phyloP scores from a whole-genome alignment of 2,797 vertebrate species.

The Labroides dimidiatus region DNA sequence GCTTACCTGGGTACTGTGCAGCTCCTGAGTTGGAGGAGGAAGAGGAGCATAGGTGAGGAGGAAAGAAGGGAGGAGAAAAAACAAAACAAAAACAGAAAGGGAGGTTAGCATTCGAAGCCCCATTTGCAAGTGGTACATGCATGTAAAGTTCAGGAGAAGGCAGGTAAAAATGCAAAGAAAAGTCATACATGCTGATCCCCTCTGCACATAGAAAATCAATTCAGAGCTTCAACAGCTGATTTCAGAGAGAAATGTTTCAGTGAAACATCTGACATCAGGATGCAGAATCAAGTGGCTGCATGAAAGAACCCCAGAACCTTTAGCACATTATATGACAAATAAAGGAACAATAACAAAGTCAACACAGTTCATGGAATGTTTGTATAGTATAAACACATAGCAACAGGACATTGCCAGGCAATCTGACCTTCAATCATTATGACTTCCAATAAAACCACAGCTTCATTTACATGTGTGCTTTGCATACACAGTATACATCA shows the following conservation, averaged over 20 bases:
- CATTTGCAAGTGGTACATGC: conserved; percentile 44
- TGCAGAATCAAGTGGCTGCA: too few species aligned
- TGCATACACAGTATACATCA: too few species aligned
- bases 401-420: too few species aligned
- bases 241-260: background rate
- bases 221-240: background rate
- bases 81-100: conserved; percentile 64
- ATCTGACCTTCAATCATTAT: too few species aligned
- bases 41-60: conserved; percentile 17
- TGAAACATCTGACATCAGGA: too few species aligned
- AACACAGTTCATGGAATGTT: background rate
- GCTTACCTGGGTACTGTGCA: conserved; percentile 84
- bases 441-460: background rate
- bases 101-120: conserved; percentile 65
- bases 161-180: conserved; percentile 18
- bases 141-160: conserved; percentile 28
- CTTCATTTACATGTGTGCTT: background rate
- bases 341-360: background rate
- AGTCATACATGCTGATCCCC: background rate
- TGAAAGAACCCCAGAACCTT: background rate
- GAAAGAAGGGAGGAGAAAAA: conserved; percentile 15
- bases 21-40: conserved; percentile 74
- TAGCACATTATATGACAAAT: background rate
- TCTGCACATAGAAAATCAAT: conserved; percentile 15
- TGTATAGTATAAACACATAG: background rate